Evolutionary conservation across 2,797 vertebrate species (phyloP).

Genomic region (Tinamus major): DNA sequence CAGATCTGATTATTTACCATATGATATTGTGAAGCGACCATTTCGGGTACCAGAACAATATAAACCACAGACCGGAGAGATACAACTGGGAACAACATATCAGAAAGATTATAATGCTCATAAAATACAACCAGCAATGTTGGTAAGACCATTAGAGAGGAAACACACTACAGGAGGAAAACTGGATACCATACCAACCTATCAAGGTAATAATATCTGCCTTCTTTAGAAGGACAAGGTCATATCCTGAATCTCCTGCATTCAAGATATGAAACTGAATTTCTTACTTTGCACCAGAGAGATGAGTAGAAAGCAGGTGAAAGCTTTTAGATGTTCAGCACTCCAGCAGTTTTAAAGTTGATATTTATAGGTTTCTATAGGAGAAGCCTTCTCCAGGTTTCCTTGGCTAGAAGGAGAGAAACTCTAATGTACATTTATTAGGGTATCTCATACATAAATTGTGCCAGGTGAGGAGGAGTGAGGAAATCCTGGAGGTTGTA

Average conservation of each 20-base stretch:
- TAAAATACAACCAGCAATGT: slow-evolving; percentile 75
- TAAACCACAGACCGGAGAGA: slow-evolving; percentile 77
- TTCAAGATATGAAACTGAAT: not conserved
- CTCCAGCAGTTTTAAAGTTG: not conserved
- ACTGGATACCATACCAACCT: slow-evolving; percentile 86
- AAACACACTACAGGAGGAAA: slow-evolving; percentile 68
- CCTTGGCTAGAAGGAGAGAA: not conserved
- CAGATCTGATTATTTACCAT: slow-evolving; percentile 85
- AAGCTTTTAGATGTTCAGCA: not conserved
- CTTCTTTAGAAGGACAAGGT: not conserved
- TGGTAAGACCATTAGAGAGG: slow-evolving; percentile 78
- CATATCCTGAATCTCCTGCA: not conserved
- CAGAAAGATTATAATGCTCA: slow-evolving; percentile 81
- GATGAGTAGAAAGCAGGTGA: not conserved
- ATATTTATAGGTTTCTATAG: not conserved
- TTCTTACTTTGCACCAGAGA: not conserved
- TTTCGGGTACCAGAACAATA: slow-evolving; percentile 74
- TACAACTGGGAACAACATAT: slow-evolving; percentile 86
- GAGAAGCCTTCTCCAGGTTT: not conserved
- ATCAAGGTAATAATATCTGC: slow-evolving; percentile 82
- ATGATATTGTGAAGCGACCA: slow-evolving; percentile 75
- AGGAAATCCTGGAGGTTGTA: not conserved
- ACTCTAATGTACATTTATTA: not conserved
- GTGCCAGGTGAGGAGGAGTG: not conserved
- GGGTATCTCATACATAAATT: not conserved